Percentiles rank a stretch among this genome's conserved stretches.
These are phyloP conservation scores for Merluccius polli DNA, from an alignment of 2,797 vertebrate genomes.

Conservation along the genomic window DNA sequence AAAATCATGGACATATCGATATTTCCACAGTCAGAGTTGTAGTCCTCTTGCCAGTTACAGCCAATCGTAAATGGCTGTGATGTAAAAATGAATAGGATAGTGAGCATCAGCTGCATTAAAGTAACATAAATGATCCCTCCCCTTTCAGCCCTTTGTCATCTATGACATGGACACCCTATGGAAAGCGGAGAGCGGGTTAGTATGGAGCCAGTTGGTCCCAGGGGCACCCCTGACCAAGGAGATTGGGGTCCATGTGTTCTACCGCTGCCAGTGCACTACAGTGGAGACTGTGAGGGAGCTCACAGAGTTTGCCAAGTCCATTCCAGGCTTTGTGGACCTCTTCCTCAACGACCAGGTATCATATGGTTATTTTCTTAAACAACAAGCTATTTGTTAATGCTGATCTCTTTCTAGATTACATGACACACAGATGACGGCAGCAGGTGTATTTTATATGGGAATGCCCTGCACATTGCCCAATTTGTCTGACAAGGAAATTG, in stretches of 20 bases:
- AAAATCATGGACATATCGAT: neutral
- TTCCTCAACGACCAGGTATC: slow-evolving; percentile 92
- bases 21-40: neutral
- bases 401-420: neutral
- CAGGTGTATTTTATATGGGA: too few species aligned
- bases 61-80: neutral
- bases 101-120: neutral
- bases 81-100: neutral
- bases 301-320: slow-evolving; percentile 98
- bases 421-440: neutral
- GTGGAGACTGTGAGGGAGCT: slow-evolving; percentile 97
- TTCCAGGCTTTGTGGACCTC: slow-evolving; percentile 93
- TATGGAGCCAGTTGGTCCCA: slow-evolving; percentile 92
- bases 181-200: slow-evolving; percentile 94
- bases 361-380: neutral
- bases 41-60: neutral
- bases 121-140: slow-evolving; percentile 1
- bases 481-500: neutral
- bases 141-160: slow-evolving; percentile 94
- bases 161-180: slow-evolving; percentile 96
- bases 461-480: neutral
- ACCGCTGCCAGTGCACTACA: slow-evolving; percentile 97
- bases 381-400: neutral
- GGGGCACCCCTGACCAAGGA: slow-evolving; percentile 92
- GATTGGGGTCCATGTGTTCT: slow-evolving; percentile 96